Percentiles rank a stretch among this genome's conserved stretches.
These are phyloP conservation scores for Pungitius pungitius DNA, from an alignment of 2,113 vertebrate genomes.

Conservation along the genomic window DNA sequence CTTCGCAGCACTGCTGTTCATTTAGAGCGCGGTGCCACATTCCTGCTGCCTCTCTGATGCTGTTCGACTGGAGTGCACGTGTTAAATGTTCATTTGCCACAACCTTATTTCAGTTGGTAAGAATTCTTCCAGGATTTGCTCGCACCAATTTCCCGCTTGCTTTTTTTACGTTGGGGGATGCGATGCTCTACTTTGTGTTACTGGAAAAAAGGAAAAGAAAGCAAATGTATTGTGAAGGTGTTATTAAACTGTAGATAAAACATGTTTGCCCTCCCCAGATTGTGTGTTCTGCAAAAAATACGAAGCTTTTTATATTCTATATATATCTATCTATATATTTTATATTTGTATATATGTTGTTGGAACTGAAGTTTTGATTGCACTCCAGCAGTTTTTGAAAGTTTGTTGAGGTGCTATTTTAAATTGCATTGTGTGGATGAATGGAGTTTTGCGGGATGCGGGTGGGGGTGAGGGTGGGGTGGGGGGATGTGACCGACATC, in stretches of 20 bases:
- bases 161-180: slow-evolving; percentile 12
- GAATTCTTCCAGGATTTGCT: background rate
- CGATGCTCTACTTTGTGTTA: slow-evolving; percentile 9
- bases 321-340: no score
- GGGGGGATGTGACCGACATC: no score
- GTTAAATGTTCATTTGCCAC: slow-evolving; percentile 19
- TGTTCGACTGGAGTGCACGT: background rate
- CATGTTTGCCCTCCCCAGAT: background rate
- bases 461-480: no score
- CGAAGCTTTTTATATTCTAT: background rate
- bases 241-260: slow-evolving; percentile 66
- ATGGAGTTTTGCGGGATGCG: no score
- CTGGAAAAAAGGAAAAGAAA: slow-evolving; percentile 23
- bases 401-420: background rate
- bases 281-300: background rate
- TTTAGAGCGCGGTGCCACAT: slow-evolving; percentile 60
- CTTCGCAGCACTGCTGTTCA: slow-evolving; percentile 40
- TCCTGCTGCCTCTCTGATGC: slow-evolving; percentile 31
- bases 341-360: no score
- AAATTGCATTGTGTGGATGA: background rate
- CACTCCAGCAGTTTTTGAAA: background rate
- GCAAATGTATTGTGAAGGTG: slow-evolving; percentile 38
- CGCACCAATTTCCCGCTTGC: slow-evolving; percentile 4
- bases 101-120: slow-evolving; percentile 23
- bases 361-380: background rate